A percentile compares a stretch with the other conserved stretches of the same genome.
These are phyloP conservation scores for Aphaenogaster floridana DNA, from an alignment of 1,140 invertebrate genomes.

Conservation along the genomic window DNA sequence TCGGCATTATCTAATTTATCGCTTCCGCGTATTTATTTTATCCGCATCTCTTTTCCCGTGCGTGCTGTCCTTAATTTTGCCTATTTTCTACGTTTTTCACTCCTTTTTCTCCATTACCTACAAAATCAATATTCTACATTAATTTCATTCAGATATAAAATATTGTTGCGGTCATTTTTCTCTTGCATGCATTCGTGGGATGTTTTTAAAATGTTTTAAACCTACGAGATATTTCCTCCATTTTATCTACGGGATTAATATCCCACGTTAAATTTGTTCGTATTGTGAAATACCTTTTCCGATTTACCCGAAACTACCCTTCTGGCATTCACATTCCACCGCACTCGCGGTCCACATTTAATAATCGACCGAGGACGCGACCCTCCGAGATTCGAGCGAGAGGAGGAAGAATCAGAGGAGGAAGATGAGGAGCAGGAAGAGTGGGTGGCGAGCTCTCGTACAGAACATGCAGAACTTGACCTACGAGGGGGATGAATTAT, in stretches of 20 bases:
- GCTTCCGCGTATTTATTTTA: neutral
- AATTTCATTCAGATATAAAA: neutral
- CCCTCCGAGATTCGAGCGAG: neutral
- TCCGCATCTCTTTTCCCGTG: neutral
- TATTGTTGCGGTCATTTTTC: neutral
- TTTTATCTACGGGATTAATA: neutral
- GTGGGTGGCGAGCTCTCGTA: neutral
- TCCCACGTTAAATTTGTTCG: neutral
- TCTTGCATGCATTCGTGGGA: neutral
- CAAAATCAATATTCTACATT: neutral
- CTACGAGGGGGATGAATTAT: slow-evolving; percentile 71
- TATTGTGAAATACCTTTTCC: neutral
- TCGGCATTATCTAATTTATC: neutral
- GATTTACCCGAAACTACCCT: neutral
- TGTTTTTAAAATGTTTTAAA: neutral
- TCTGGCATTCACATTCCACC: neutral
- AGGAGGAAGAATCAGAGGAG: neutral
- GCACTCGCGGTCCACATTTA: neutral
- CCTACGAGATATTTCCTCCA: neutral
- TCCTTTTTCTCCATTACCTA: neutral
- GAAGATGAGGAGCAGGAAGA: neutral
- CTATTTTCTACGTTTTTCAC: neutral
- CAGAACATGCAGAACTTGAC: slow-evolving; percentile 67
- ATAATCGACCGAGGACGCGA: neutral
- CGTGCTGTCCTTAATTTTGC: neutral